Base-by-base conservation (phyloP, 1,140 invertebrate species). In the Panulirus ornatus region DNA sequence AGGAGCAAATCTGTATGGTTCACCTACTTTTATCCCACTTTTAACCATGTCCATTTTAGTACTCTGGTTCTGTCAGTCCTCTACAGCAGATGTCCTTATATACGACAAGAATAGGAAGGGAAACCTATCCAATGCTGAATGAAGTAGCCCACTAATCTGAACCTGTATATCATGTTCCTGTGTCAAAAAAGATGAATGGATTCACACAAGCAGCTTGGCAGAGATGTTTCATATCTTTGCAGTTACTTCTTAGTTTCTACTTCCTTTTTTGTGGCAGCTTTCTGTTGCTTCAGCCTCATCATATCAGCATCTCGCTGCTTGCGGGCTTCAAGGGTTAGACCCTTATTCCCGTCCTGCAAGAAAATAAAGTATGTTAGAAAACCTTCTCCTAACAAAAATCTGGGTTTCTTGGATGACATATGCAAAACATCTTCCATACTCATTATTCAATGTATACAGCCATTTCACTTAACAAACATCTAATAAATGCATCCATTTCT, bases 271-370 rank as follows among this genome's bases (percentile, higher is more conserved):
- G 71, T 76, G 85, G 58, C 70, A 54, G 92, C 92, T 78, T 92
- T 92, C 38, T 84, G 73, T 42, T 92, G 92, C n/a, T n/a, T n/a
- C n/a, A n/a, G n/a, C n/a, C n/a, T n/a, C n/a, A n/a, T n/a, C n/a
- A n/a, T n/a, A n/a, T 92, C 92, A 19, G 92, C 92, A 89, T 92
- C 92, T 96, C 97, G 96, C 93, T 96, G 95, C 95, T 97, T 96
- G 90, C 97, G 94, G 94, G 97, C 96, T 93, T 96, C 96, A 42
- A 97, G 93, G 36, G 96, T 96, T 93, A 97, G 93, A 63, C 96
- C 96, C 92, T 95, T 95, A 94, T 96, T 96, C 87, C 95, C 96
- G 92, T 94, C 95, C 94, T 92, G 88, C 5, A 85, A 82, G 51
- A 47, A 83, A 88, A 73, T 34, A 30, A 86, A 42, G n/a, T n/a